These are phyloP conservation scores for Sisor rabdophorus DNA, from an alignment of 2,113 vertebrate species.

Conservation along the genomic window DNA sequence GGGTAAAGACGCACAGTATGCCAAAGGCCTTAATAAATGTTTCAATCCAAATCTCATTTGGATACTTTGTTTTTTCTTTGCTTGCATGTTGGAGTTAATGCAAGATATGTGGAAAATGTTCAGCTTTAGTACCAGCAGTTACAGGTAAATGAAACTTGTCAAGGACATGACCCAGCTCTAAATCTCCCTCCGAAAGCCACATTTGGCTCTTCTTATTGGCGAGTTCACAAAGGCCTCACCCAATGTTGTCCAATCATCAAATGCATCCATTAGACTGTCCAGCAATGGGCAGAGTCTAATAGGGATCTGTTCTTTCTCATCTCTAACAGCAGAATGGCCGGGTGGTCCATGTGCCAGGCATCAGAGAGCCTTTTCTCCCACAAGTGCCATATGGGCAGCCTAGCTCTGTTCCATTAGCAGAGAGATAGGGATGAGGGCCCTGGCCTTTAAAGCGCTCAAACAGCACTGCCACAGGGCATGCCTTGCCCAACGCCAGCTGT, in stretches of 20 bases:
- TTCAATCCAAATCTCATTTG: conserved; percentile 9
- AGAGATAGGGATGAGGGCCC: conserved; percentile 57
- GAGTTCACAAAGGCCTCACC: conserved; percentile 44
- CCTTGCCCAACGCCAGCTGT: conserved; percentile 73
- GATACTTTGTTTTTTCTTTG: conserved; percentile 1
- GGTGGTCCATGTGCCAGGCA: conserved; percentile 59
- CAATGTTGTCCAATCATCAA: conserved; percentile 52
- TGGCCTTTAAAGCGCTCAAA: conserved; percentile 65
- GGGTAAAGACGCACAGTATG: conserved; percentile 1
- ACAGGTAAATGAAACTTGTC: conserved; percentile 42
- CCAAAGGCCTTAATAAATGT: conserved; percentile 15
- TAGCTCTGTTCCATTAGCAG: conserved; percentile 70
- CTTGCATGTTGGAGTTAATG: conserved; percentile 5
- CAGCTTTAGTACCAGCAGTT: conserved; percentile 3
- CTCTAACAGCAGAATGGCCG: conserved; percentile 64
- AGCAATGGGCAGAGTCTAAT: conserved; percentile 53
- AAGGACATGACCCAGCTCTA: conserved; percentile 45
- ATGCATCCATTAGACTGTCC: conserved; percentile 56
- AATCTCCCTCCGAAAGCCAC: conserved; percentile 33
- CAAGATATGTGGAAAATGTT: not conserved
- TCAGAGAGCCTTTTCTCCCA: conserved; percentile 59
- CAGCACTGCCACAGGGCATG: conserved; percentile 74
- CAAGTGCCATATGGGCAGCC: conserved; percentile 72
- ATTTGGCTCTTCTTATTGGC: conserved; percentile 53
- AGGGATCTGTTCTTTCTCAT: conserved; percentile 67